Conservation (phyloP, 2,113 vertebrate genomes). For the Gadus macrocephalus region DNA sequence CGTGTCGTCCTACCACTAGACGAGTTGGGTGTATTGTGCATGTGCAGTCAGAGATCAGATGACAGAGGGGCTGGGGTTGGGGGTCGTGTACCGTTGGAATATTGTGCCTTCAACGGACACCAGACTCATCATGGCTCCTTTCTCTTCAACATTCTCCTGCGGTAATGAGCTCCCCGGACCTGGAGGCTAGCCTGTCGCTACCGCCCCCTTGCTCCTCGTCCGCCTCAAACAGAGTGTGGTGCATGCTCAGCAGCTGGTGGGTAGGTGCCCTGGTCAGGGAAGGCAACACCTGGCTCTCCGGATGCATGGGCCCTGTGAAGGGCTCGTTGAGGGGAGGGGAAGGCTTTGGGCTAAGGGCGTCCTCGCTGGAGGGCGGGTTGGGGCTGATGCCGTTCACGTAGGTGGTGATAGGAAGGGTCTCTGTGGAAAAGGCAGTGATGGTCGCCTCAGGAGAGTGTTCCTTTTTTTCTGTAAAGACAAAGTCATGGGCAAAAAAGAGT, state of each 20-base stretch:
- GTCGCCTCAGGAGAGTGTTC: conserved; percentile 63
- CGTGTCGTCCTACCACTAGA: too few relatives aligned
- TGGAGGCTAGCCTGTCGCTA: conserved; percentile 62
- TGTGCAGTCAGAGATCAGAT: neutral
- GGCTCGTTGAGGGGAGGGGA: conserved; percentile 45
- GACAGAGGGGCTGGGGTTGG: neutral
- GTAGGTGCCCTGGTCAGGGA: conserved; percentile 61
- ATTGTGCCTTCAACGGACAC: conserved; percentile 2
- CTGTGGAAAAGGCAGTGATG: conserved; percentile 64
- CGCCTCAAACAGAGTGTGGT: conserved; percentile 70
- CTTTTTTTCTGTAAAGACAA: conserved; percentile 63
- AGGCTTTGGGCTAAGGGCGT: conserved; percentile 59
- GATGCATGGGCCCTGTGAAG: conserved; percentile 43
- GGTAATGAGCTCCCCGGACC: conserved; percentile 70
- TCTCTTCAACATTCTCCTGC: conserved; percentile 72
- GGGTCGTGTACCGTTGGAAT: conserved; percentile 16
- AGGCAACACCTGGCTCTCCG: conserved; percentile 52
- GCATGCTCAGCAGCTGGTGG: conserved; percentile 72
- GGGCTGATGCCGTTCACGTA: conserved; percentile 69
- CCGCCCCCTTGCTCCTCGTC: conserved; percentile 64
- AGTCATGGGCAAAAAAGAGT: neutral
- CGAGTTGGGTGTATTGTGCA: neutral
- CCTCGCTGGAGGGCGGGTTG: conserved; percentile 65
- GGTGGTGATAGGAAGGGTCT: conserved; percentile 61
- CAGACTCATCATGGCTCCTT: neutral